Percentiles rank a stretch among this genome's conserved stretches.
Evolutionary conservation across 2,113 vertebrate genomes (phyloP).

Genomic region (Brachypodius melanocephalos): DNA sequence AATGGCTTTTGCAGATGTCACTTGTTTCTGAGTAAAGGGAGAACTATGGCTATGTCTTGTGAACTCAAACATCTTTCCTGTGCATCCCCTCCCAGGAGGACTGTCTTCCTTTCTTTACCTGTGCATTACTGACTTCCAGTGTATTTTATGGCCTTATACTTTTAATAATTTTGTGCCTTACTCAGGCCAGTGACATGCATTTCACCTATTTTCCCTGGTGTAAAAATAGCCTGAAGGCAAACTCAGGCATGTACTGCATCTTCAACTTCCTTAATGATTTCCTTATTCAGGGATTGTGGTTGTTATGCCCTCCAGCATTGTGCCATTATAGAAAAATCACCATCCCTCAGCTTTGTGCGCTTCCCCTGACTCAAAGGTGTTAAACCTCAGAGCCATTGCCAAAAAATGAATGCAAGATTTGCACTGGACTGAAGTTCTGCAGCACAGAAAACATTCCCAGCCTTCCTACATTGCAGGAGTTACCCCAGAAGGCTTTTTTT

Average conservation of each 20-base stretch:
- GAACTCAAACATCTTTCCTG: not conserved
- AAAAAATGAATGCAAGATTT: not conserved
- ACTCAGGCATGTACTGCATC: not conserved
- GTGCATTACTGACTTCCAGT: not conserved
- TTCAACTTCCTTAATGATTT: not conserved
- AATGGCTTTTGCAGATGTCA: not conserved
- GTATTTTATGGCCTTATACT: not conserved
- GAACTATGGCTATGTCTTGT: not conserved
- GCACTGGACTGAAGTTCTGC: not conserved
- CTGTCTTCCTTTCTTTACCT: not conserved
- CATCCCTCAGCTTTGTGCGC: not conserved
- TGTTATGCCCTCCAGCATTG: not conserved
- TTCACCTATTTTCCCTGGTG: not conserved
- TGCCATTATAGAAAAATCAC: not conserved
- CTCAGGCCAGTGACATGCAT: not conserved
- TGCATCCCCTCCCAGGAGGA: not conserved
- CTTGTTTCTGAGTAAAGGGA: not conserved
- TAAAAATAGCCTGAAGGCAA: not conserved
- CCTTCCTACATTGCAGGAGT: not conserved
- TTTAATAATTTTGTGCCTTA: not conserved
- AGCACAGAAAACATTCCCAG: not conserved
- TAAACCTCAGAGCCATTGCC: not conserved
- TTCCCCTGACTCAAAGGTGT: not conserved
- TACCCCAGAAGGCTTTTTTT: not conserved
- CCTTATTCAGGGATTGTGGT: not conserved